A percentile compares a stretch with the other conserved stretches of the same genome.
Conservation (phyloP, 2,888 invertebrate species). For the Harpalus rufipes region DNA sequence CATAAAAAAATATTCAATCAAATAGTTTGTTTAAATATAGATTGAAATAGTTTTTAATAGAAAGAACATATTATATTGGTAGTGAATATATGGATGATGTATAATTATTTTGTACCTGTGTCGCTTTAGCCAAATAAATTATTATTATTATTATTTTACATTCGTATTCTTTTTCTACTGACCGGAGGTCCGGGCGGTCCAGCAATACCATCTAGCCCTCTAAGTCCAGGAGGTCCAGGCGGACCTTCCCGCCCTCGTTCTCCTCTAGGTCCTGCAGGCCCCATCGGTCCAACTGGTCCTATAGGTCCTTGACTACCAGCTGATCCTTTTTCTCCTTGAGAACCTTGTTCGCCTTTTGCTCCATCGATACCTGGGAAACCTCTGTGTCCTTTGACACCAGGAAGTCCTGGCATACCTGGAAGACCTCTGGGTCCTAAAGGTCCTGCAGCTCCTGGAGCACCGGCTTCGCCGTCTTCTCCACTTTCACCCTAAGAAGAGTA, state of each 20-base stretch:
- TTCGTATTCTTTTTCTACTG: constrained; percentile 68
- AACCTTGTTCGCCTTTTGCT: constrained; percentile 89
- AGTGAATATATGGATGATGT: too few relatives aligned
- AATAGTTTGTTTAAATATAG: too few relatives aligned
- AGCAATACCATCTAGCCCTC: constrained; percentile 88
- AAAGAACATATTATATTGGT: too few relatives aligned
- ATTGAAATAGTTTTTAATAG: too few relatives aligned
- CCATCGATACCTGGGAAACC: constrained; percentile 90
- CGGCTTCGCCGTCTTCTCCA: constrained; percentile 90
- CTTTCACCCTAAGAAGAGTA: constrained; percentile 84
- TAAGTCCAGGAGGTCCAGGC: constrained; percentile 86
- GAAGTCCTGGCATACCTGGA: constrained; percentile 87
- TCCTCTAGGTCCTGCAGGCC: constrained; percentile 88
- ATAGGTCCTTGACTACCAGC: constrained; percentile 84
- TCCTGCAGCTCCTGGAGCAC: constrained; percentile 85
- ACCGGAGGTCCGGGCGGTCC: constrained; percentile 89
- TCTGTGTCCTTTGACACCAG: constrained; percentile 90
- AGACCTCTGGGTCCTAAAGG: constrained; percentile 86
- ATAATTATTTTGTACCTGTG: too few relatives aligned
- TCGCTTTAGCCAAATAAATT: too few relatives aligned
- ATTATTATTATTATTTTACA: too few relatives aligned
- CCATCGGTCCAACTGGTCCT: constrained; percentile 86
- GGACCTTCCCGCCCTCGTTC: constrained; percentile 92
- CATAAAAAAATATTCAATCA: too few relatives aligned
- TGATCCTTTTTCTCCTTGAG: constrained; percentile 87